These are phyloP conservation scores for Orgyia antiqua DNA, from an alignment of 2,888 invertebrate species.

Conservation along the genomic window DNA sequence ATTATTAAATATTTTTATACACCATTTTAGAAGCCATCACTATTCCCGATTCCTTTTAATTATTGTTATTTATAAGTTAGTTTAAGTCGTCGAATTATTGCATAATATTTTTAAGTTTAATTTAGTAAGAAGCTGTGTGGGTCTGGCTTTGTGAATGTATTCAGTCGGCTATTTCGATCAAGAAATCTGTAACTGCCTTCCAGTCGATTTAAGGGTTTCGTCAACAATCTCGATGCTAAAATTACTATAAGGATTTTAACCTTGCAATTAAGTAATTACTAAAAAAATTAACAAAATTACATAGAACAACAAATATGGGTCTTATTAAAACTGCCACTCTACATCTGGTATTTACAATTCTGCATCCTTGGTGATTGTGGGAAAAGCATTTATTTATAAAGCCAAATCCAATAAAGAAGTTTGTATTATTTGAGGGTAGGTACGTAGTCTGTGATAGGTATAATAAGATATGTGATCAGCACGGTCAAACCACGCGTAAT, in stretches of 20 bases:
- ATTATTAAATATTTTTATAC: slow-evolving; percentile 35
- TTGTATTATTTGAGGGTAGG: slow-evolving; percentile 20
- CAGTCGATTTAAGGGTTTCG: no score
- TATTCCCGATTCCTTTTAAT: slow-evolving; percentile 10
- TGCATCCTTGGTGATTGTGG: no score
- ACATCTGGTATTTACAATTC: no score
- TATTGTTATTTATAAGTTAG: slow-evolving; percentile 17
- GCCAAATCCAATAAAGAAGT: slow-evolving; percentile 6
- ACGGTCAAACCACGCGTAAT: slow-evolving; percentile 52
- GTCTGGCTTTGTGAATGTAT: slow-evolving; percentile 14
- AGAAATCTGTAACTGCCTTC: no score
- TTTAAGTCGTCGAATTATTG: slow-evolving; percentile 22
- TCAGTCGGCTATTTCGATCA: no score
- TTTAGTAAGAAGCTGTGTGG: slow-evolving; percentile 5
- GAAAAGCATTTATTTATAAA: no score
- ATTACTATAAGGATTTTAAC: no score
- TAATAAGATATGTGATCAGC: slow-evolving; percentile 51
- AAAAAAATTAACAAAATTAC: no score
- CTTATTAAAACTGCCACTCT: no score
- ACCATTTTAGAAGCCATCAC: slow-evolving; percentile 14
- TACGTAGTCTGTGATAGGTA: slow-evolving; percentile 52
- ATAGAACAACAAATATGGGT: no score
- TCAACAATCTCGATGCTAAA: no score
- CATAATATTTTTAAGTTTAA: slow-evolving; percentile 15
- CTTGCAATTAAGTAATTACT: no score